phyloP scores from a whole-genome alignment of 2,113 vertebrate genomes.

The Spea multiplicata region DNA sequence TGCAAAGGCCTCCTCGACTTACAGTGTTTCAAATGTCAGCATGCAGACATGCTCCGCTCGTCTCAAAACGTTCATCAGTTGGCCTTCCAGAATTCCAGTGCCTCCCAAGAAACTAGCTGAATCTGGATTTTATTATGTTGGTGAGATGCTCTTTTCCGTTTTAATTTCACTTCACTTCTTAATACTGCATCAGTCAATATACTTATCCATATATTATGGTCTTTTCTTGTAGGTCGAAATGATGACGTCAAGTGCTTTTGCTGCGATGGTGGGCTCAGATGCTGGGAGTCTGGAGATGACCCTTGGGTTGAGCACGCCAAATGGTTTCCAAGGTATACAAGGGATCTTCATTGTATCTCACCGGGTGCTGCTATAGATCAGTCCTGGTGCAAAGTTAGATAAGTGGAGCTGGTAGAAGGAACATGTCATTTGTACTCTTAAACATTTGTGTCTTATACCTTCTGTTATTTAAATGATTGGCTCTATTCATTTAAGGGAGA shows the following conservation, averaged over 20 bases:
- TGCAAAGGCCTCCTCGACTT: conserved; percentile 59
- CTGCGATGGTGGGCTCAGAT: conserved; percentile 92
- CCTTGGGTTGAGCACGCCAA: conserved; percentile 97
- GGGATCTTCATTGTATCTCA: too few relatives aligned
- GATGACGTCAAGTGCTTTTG: conserved; percentile 98
- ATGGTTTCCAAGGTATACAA: conserved; percentile 91
- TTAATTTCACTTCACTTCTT: rapidly evolving
- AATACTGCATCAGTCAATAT: background rate
- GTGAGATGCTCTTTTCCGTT: conserved; percentile 60
- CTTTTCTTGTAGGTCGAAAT: conserved; percentile 70
- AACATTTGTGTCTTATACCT: too few relatives aligned
- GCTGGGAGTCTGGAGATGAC: conserved; percentile 97
- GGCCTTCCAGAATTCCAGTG: conserved; percentile 87
- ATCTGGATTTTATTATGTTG: conserved; percentile 96
- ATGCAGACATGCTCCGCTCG: conserved; percentile 88
- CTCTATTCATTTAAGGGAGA: too few relatives aligned
- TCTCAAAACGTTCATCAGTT: conserved; percentile 85
- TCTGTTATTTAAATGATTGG: too few relatives aligned
- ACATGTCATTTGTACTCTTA: too few relatives aligned
- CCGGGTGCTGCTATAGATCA: too few relatives aligned
- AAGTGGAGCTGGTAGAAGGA: too few relatives aligned
- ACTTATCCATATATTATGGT: background rate
- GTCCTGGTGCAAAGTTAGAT: too few relatives aligned
- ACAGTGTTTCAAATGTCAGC: conserved; percentile 85
- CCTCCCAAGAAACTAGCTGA: conserved; percentile 87